Evolutionary conservation across 2,888 invertebrate genomes (phyloP), one percentile per base, ranked within the genome.

Genomic region (Drosophila demipolita): DNA sequence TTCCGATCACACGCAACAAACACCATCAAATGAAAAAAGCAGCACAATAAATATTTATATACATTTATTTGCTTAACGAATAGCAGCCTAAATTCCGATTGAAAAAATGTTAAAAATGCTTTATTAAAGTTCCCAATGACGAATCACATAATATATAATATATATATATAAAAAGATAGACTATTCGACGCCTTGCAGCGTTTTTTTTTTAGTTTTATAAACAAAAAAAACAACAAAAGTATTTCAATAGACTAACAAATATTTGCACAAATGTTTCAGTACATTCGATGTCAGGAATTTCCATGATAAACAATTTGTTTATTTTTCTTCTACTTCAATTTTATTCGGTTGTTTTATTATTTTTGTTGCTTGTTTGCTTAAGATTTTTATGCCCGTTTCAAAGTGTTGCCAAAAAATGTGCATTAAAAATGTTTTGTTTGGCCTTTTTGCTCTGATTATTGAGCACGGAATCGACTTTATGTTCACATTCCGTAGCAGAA

Each of bases 11-110:
- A 64, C 73, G 66, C 81, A 73, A 81, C 76, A 59, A 59, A 69
- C 63, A 66, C 69, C 57, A 45, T 52, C 64, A 52, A 61, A 23
- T 33, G 48, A 33, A 63, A 75, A 75, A 77, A 80, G 84, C 90
- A 90, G 90, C 89, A 91, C 90, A 91, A 87, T 89, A 90, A 90
- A 87, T 90, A 87, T 87, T 84, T 62, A 73, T 53, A 66, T 52
- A 80, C 75, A 80, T 74, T 81, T 73, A 67, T 75, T 79, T 75
- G 66, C 52, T 38, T 49, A 66, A 67, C 71, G 55, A 48, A 29
- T 29, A 61, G 52, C 54, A 71, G 73, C 70, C 61, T 52, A 61
- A 65, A 76, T 79, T 87, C 53, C 77, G 87, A 74, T 80, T 76
- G 75, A 84, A 73, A 78, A 83, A 83, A 82, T 91, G 90, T 87